Evolutionary conservation across 2,888 invertebrate genomes (phyloP), one percentile per base, ranked within the genome.

Genomic region (Acanthococcus lagerstroemiae): DNA sequence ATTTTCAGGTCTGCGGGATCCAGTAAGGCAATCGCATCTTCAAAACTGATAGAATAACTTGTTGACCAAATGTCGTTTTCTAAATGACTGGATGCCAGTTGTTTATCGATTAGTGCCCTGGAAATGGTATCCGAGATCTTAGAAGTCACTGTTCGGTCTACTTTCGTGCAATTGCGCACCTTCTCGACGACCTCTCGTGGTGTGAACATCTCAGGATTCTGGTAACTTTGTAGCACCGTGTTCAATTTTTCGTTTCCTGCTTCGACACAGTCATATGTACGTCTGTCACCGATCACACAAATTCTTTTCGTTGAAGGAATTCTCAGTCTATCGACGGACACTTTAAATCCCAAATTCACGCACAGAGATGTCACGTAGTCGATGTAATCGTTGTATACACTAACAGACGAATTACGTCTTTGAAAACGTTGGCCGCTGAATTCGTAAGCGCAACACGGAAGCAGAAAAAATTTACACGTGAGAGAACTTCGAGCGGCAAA

Each of bases 221-320:
- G 79, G 27, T 52, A 61, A 15, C 6, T 4, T 30, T 21, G 21
- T 27, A 61, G 30, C 9, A 61, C 30, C 1, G 30, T 17, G 30
- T 61, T 37, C 19, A 61, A 24, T 50, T 72, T 70, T 30, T 73
- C 68, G 17, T 68, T 65, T 30, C 30, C 3, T 12, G 26, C 3
- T 17, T 55, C 24, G 25, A 19, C n/a, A 61, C 54, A 30, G 60
- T 52, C 56, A 73, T 80, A 80, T n/a, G 67, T 76, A 72, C 84
- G 79, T 1, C 76, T 75, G 68, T 77, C 77, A 9, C 90, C 86
- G 45, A 91, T 78, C 26, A 90, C 75, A 73, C 90, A 88, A 70
- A 88, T 87, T 73, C 94, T 82, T 78, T 95, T 96, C 0, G 97
- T 97, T 55, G 97, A 97, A 4, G 99, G 97, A 74, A 99, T 99